Percentiles rank a stretch among this genome's conserved stretches.
These are phyloP conservation scores for Stichodactyla helianthus DNA, from an alignment of 64 coral and sea anemone species.

Conservation along the genomic window DNA sequence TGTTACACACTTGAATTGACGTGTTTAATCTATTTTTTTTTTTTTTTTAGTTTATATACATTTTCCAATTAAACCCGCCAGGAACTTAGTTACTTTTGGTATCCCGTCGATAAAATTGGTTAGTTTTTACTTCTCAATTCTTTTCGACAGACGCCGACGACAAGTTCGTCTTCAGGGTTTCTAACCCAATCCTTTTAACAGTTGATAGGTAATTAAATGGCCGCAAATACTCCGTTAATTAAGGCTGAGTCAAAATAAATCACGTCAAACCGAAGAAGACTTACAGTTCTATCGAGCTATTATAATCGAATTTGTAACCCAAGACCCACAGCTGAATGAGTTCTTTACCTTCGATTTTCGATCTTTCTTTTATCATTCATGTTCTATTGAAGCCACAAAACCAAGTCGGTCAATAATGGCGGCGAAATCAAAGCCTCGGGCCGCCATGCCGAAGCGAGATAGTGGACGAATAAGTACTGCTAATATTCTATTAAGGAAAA, in stretches of 20 bases:
- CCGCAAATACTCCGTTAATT: conserved; percentile 5
- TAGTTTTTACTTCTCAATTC: conserved; percentile 19
- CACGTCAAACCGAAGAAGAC: neutral
- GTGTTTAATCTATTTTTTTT: neutral
- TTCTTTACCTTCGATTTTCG: neutral
- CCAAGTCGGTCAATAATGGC: neutral
- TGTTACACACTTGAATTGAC: neutral
- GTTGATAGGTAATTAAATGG: conserved; percentile 24
- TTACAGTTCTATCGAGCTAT: neutral
- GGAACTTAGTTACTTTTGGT: neutral
- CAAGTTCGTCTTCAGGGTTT: neutral
- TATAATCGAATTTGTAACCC: neutral
- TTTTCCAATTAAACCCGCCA: conserved; percentile 15
- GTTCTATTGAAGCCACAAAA: neutral
- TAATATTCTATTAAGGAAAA: neutral
- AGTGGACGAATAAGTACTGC: neutral
- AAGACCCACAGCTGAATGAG: neutral
- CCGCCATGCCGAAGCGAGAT: neutral
- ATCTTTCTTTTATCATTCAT: neutral
- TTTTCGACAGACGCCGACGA: conserved; percentile 14
- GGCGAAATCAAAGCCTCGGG: neutral
- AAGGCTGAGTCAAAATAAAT: neutral
- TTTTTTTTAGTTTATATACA: neutral
- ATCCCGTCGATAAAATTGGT: conserved; percentile 2
- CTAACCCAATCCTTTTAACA: conserved; percentile 14